These are phyloP conservation scores for Echinometra lucunter DNA, from an alignment of 53 echinoderm and acorn worm genomes.

Conservation along the genomic window DNA sequence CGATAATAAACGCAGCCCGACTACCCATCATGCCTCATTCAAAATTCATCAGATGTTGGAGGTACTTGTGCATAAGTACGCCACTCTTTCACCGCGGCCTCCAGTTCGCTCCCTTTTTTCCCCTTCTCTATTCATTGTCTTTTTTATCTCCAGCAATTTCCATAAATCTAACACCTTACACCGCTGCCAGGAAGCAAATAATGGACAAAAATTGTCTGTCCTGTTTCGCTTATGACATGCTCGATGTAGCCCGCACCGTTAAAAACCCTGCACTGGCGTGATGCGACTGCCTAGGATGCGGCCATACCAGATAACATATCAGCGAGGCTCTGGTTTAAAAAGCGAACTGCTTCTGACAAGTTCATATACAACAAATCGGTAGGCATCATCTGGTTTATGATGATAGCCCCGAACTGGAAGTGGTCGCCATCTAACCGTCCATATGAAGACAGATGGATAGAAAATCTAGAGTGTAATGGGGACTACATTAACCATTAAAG, in stretches of 20 bases:
- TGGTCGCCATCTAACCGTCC: constrained; percentile 43
- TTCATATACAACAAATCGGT: constrained; percentile 57
- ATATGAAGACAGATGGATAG: constrained; percentile 60
- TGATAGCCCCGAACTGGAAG: constrained; percentile 52
- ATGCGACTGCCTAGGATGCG: not conserved
- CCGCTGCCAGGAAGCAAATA: constrained; percentile 57
- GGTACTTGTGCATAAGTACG: constrained; percentile 63
- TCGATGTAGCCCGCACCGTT: constrained; percentile 36
- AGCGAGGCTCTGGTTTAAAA: not conserved
- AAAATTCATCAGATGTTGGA: constrained; percentile 68
- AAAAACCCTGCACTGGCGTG: not conserved
- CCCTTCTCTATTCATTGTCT: constrained; percentile 35
- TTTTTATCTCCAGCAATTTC: constrained; percentile 67
- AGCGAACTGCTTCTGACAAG: constrained; percentile 52
- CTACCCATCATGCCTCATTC: constrained; percentile 66
- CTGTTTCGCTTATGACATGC: constrained; percentile 67
- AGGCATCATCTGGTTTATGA: constrained; percentile 33
- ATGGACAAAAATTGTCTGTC: constrained; percentile 60
- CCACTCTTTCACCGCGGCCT: constrained; percentile 53
- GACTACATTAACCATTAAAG: constrained; percentile 73
- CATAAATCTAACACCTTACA: constrained; percentile 72
- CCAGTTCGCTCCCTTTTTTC: constrained; percentile 6
- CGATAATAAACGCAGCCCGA: constrained; percentile 58
- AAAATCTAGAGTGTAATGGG: constrained; percentile 39
- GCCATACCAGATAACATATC: constrained; percentile 1